Percentiles rank a stretch among this genome's conserved stretches.
Evolutionary conservation across 2,113 vertebrate species (phyloP).

Genomic region (Shinisaurus crocodilurus): DNA sequence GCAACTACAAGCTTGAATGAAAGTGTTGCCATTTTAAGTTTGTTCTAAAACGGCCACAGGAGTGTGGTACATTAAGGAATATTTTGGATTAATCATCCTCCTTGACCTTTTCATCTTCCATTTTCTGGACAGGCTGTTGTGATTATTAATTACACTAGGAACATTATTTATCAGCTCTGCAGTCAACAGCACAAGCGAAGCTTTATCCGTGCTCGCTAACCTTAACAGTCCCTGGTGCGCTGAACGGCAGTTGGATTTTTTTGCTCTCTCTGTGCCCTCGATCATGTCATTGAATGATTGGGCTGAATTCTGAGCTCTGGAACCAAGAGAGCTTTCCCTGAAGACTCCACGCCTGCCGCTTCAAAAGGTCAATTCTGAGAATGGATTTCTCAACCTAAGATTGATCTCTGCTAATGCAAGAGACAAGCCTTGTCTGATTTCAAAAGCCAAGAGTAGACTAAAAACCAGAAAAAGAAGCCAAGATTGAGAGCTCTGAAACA

Average conservation of each 20-base stretch:
- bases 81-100: slow-evolving; percentile 58
- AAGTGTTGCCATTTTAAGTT: slow-evolving; percentile 16
- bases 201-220: background rate
- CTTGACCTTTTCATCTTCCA: slow-evolving; percentile 57
- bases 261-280: slow-evolving; percentile 31
- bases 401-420: slow-evolving; percentile 38
- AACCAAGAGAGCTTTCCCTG: slow-evolving; percentile 38
- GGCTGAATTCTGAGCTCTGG: slow-evolving; percentile 30
- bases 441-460: slow-evolving; percentile 35
- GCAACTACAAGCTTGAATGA: background rate
- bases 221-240: background rate
- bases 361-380: slow-evolving; percentile 51
- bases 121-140: slow-evolving; percentile 47
- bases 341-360: slow-evolving; percentile 36
- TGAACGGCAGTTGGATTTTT: slow-evolving; percentile 39
- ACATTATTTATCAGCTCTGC: slow-evolving; percentile 56
- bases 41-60: slow-evolving; percentile 30
- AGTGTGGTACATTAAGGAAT: slow-evolving; percentile 53
- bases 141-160: slow-evolving; percentile 64
- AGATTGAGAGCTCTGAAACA: background rate
- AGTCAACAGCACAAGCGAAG: slow-evolving; percentile 40
- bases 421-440: slow-evolving; percentile 21
- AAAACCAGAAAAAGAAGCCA: background rate
- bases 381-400: slow-evolving; percentile 32
- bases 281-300: slow-evolving; percentile 22